Base-by-base conservation (phyloP, 2,888 invertebrate species). In the Venusia cambrica region DNA sequence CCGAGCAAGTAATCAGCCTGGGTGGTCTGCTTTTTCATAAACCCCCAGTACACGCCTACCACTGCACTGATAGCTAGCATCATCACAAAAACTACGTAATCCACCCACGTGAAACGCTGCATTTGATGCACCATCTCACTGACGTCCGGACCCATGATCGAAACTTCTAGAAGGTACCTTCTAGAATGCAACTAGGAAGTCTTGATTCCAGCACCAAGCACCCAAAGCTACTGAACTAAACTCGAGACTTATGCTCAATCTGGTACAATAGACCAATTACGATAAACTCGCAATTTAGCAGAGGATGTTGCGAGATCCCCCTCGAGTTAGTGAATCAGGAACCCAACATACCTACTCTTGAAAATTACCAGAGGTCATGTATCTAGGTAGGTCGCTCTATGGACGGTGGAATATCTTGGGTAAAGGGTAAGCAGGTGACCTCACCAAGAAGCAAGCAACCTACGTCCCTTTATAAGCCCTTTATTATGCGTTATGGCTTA, bases 1-100 rank as follows among this genome's bases (percentile, higher is more conserved):
- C 95, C 96, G 34, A 96, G 91, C 28, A 96, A 88, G 64, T 96
- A 95, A 62, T 93, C 93, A 65, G 90, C 89, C 30, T 91, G 89
- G 3, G 84, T 87, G 0, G 80, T 80, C 30, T 90, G 88, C 41
- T 91, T 90, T 63, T 92, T 91, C 65, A 92, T 87, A 47, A 94
- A 91, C 1, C 94, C 95, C 77, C 93, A 96, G 65, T 94, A 94
- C n/a, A 96, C 73, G 0, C 96, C 96, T 22, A 96, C 92, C 5
- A 89, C 77, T 0, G 94, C 92, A 72, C 95, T 96, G 16, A 93
- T 87, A 5, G 90, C 78, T 53, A 96, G 74, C 94, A 95, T 95
- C 1, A 90, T 61, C 35, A 90, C 88, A 70, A 96, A 96, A 48
- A 96, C 92, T 1, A 92, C 63, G 74, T 96, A 96, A 69, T 96